Evolutionary conservation across 2,888 invertebrate genomes (phyloP).

Genomic region (Drosophila barbarae): DNA sequence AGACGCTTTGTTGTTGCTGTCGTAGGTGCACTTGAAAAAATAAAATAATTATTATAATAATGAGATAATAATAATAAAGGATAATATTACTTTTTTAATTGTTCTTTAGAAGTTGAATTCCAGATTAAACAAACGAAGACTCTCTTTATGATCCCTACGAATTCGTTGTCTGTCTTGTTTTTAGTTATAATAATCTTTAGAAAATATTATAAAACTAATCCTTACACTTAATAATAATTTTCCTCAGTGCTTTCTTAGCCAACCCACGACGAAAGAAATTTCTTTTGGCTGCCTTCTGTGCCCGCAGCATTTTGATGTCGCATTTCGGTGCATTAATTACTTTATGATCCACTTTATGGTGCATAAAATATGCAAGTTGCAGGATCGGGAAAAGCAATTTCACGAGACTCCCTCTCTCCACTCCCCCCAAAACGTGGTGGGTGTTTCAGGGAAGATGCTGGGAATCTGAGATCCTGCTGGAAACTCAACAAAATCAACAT

Average conservation of each 20-base stretch:
- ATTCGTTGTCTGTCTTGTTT: too few species aligned
- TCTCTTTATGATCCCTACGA: too few species aligned
- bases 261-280: conserved; percentile 67
- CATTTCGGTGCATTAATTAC: conserved; percentile 78
- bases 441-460: conserved; percentile 49
- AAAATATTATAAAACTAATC: background rate
- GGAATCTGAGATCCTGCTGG: conserved; percentile 61
- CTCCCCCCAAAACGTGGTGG: conserved; percentile 53
- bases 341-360: conserved; percentile 72
- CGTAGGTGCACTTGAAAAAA: background rate
- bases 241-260: conserved; percentile 24
- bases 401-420: background rate
- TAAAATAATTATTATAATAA: background rate
- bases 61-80: background rate
- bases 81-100: too few species aligned
- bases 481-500: conserved; percentile 40
- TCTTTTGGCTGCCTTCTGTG: conserved; percentile 37
- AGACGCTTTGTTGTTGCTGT: conserved; percentile 50
- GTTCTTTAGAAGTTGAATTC: too few species aligned
- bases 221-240: background rate
- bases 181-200: too few species aligned
- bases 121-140: too few species aligned
- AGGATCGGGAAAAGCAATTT: conserved; percentile 51
- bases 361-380: conserved; percentile 63
- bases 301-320: conserved; percentile 73